Conservation (phyloP, 2,797 vertebrate genomes). For the Schizopygopsis malacanthus region DNA sequence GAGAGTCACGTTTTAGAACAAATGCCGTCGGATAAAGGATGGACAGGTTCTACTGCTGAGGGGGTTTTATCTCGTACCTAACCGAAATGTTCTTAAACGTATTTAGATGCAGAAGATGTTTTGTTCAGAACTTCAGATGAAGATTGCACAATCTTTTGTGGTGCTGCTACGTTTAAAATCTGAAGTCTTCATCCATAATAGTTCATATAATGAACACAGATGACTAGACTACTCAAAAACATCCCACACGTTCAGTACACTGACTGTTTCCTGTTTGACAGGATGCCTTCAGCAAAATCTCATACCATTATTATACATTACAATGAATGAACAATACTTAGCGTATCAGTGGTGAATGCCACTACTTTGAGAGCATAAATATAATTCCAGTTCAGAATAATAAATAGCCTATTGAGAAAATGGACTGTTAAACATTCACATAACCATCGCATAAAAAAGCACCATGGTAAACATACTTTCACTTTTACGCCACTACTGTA, state of each 20-base stretch:
- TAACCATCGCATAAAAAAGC: neutral
- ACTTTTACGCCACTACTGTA: neutral
- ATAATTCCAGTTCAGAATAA: neutral
- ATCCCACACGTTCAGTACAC: neutral
- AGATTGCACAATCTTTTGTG: neutral
- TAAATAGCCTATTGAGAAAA: neutral
- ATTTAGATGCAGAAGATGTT: neutral
- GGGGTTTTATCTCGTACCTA: conserved; percentile 2
- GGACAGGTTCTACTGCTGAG: neutral
- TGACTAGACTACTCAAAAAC: conserved; percentile 49
- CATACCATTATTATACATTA: neutral
- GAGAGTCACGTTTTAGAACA: conserved; percentile 35
- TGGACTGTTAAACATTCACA: neutral
- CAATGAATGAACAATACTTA: neutral
- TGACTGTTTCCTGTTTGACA: neutral
- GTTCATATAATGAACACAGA: conserved; percentile 48
- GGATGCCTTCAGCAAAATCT: conserved; percentile 2
- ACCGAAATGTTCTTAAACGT: conserved; percentile 59
- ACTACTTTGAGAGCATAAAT: neutral
- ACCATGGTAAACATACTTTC: neutral
- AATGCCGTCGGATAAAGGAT: conserved; percentile 18
- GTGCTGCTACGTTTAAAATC: neutral
- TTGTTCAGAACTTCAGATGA: neutral
- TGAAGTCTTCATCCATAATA: conserved; percentile 24
- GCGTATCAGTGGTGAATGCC: too few relatives aligned